A percentile compares a stretch with the other conserved stretches of the same genome.
These are phyloP conservation scores for Clistopyga incitator DNA, from an alignment of 2,888 invertebrate species.

Conservation along the genomic window DNA sequence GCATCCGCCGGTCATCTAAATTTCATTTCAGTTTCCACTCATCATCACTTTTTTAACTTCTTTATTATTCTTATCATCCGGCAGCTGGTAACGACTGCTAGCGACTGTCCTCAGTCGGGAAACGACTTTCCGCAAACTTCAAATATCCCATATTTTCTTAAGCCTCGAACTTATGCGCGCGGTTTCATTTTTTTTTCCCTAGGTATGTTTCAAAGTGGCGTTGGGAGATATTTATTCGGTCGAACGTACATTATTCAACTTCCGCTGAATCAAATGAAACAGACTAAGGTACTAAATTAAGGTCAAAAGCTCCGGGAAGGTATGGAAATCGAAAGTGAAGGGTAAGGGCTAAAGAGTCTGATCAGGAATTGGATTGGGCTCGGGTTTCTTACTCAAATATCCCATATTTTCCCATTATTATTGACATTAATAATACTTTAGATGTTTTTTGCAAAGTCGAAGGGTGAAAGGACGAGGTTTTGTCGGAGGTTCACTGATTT, in stretches of 20 bases:
- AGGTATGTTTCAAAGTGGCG: background rate
- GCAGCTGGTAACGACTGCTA: conserved; percentile 11
- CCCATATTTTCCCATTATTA: too few species aligned
- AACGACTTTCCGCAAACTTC: background rate
- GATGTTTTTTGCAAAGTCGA: too few species aligned
- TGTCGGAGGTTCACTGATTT: too few species aligned
- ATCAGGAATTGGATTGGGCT: conserved; percentile 38
- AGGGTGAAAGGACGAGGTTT: too few species aligned
- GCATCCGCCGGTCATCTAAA: background rate
- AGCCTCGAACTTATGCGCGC: background rate
- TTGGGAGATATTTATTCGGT: background rate
- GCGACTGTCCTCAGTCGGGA: background rate
- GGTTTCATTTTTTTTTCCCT: background rate
- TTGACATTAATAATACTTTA: too few species aligned
- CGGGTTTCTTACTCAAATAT: conserved; percentile 14
- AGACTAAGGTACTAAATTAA: too few species aligned
- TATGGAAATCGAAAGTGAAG: conserved; percentile 53
- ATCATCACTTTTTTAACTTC: background rate
- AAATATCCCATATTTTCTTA: conserved; percentile 1
- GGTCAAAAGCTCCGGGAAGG: conserved; percentile 17
- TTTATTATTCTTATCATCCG: conserved; percentile 8
- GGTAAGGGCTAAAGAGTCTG: conserved; percentile 25
- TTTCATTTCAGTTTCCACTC: conserved; percentile 26
- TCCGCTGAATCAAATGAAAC: background rate
- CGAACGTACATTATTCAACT: background rate